Base-by-base conservation (phyloP, 2,797 vertebrate genomes). In the Karalla daura region DNA sequence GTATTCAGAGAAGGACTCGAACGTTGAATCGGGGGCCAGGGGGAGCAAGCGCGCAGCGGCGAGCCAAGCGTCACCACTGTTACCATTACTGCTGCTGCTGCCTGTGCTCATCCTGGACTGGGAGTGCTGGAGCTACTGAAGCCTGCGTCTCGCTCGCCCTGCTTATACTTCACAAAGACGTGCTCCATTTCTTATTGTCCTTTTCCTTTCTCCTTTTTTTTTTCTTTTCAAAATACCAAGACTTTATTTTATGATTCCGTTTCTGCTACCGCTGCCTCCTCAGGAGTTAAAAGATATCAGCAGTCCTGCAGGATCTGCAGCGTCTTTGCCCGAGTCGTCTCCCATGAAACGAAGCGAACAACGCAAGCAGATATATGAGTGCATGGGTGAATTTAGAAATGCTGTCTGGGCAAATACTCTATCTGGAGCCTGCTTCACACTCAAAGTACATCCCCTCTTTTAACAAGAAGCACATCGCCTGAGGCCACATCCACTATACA, bases 1-100 rank as follows among this genome's bases (percentile, higher is more conserved):
- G 0, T 94, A 92, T 74, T 93, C 91, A 0, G 93, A 94, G 59
- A 94, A 94, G 77, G 91, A 93, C 81, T 89, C 87, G 12, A 85
- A 89, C 63, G 70, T 82, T 35, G 92, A 88, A 53, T 93, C 92
- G 0, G 88, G 87, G 54, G 83, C 91, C 3, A 81, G 76, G 32
- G 90, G 89, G 51, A 89, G 90, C 59, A 88, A 87, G 76, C 75
- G 41, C 10, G 91, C 80, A 47, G 74, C 77, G 6, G 74, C 83
- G 18, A 41, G 65, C 63, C 73, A 30, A 47, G 63, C 70, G 7
- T 80, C 44, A 4, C 86, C 88, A 1, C 14, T 72, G 44, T 52
- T 85, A 20, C 88, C 87, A 14, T 62, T 88, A 37, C 49, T 89
- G 64, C 72, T 92, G 70, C 73, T 92, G 73, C 83, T 92, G 76